A percentile compares a stretch with the other conserved stretches of the same genome.
Conservation (phyloP, 2,888 invertebrate genomes). For the Ceriagrion tenellum region DNA sequence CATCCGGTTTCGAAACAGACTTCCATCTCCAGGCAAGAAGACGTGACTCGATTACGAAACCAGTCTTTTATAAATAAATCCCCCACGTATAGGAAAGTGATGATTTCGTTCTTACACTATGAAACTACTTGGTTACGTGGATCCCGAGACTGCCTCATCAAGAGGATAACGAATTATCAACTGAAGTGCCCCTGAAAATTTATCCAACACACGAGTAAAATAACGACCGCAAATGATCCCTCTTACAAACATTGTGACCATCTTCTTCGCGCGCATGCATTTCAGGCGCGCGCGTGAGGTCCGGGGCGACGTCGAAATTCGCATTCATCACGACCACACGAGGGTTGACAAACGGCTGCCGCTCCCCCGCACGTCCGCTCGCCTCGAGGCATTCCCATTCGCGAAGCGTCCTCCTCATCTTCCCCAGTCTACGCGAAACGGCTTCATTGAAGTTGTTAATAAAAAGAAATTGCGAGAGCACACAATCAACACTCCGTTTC, state of each 20-base stretch:
- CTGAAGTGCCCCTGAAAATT: no score
- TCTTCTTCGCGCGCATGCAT: background rate
- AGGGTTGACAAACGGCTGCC: no score
- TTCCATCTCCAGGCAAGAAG: no score
- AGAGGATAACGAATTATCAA: no score
- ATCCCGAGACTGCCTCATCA: no score
- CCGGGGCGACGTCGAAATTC: background rate
- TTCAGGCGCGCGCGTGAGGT: background rate
- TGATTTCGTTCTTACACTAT: no score
- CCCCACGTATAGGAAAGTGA: no score
- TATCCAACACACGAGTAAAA: no score
- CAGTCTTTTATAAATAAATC: no score
- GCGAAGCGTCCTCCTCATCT: background rate
- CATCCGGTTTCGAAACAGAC: no score
- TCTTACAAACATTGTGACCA: background rate
- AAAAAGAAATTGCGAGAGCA: background rate
- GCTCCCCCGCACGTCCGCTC: background rate
- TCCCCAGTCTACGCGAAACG: slow-evolving; percentile 17
- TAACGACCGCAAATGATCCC: background rate
- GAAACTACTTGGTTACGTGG: no score
- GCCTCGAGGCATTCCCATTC: background rate
- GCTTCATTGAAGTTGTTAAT: slow-evolving; percentile 13
- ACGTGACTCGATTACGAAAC: no score
- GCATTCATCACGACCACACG: background rate
- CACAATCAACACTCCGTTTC: background rate